Conservation (phyloP, 2,888 invertebrate species). For the Habrosyne pyritoides region DNA sequence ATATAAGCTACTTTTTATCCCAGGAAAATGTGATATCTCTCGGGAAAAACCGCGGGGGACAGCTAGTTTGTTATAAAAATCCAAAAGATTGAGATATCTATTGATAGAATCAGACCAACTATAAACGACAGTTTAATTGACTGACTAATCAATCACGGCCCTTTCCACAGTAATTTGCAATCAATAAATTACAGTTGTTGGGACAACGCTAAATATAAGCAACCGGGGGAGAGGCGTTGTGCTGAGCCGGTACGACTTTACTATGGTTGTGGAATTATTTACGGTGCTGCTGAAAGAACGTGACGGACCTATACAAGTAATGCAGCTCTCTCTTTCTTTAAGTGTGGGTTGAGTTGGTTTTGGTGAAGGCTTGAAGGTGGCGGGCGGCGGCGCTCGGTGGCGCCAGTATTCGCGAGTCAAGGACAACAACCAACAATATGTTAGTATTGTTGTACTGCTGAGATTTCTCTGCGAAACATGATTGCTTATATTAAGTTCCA, state of each 20-base stretch:
- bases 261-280: slow-evolving; percentile 28
- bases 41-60: too few relatives aligned
- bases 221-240: slow-evolving; percentile 30
- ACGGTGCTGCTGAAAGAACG: slow-evolving; percentile 37
- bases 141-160: slow-evolving; percentile 45
- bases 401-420: slow-evolving; percentile 65
- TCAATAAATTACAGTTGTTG: slow-evolving; percentile 50
- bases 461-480: slow-evolving; percentile 30
- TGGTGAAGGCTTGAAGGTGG: slow-evolving; percentile 30
- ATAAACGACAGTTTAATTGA: slow-evolving; percentile 25
- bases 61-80: too few relatives aligned
- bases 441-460: slow-evolving; percentile 37
- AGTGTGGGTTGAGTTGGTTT: slow-evolving; percentile 23
- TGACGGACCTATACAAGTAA: slow-evolving; percentile 30
- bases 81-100: slow-evolving; percentile 9
- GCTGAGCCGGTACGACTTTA: slow-evolving; percentile 21
- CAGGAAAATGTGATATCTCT: too few relatives aligned
- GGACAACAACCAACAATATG: slow-evolving; percentile 51
- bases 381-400: slow-evolving; percentile 43
- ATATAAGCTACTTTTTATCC: too few relatives aligned
- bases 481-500: neutral
- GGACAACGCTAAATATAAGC: slow-evolving; percentile 50
- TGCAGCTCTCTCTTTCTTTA: slow-evolving; percentile 42
- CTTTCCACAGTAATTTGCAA: slow-evolving; percentile 53
- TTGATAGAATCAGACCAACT: slow-evolving; percentile 4